Evolutionary conservation across 2,888 invertebrate genomes (phyloP), one percentile per base, ranked within the genome.

Genomic region (Terebella lapidaria): DNA sequence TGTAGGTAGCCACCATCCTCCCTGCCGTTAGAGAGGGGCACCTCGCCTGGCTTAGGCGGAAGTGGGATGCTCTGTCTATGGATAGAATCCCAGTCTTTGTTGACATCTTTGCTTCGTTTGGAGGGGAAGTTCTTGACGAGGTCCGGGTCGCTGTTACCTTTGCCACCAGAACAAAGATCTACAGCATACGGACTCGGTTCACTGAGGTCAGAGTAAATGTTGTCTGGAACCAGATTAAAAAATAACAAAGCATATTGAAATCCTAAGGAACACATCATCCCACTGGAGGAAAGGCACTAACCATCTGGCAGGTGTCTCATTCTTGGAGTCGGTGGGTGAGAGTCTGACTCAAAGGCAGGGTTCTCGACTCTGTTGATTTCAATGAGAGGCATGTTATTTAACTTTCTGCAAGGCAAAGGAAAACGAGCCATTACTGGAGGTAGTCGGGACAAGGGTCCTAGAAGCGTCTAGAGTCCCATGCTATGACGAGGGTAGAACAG

Each of bases 131-230:
- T 22, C 27, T 47, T 22, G 1, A 22, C 47, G 15, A 56, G 47
- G 1, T 56, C 47, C 2, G 20, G 20, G 29, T 35, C 42, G 28
- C n/a, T 1, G 35, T 55, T 42, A 10, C 35, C 30, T 22, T 27
- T 24, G 26, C 18, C 18, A 26, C 27, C 26, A 18, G 22, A 30
- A 26, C 22, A 22, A 24, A 18, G 22, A 10, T 10, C 1, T 15
- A 22, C 53, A 20, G 53, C 27, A 27, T 26, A 53, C 26, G 55
- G 28, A 5, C 3, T 20, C 2, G 55, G 55, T n/a, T 56, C 56
- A 20, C 22, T 42, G 4, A 56, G 20, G 22, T 56, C 56, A 20
- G 56, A 2, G 27, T 56, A 56, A n/a, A 56, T 47, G 47, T 56
- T 56, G 5, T 56, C 56, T 56, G 56, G 15, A 53, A 53, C 5